Evolutionary conservation across 1,140 invertebrate species (phyloP).

Genomic region (Eurosta solidaginis): DNA sequence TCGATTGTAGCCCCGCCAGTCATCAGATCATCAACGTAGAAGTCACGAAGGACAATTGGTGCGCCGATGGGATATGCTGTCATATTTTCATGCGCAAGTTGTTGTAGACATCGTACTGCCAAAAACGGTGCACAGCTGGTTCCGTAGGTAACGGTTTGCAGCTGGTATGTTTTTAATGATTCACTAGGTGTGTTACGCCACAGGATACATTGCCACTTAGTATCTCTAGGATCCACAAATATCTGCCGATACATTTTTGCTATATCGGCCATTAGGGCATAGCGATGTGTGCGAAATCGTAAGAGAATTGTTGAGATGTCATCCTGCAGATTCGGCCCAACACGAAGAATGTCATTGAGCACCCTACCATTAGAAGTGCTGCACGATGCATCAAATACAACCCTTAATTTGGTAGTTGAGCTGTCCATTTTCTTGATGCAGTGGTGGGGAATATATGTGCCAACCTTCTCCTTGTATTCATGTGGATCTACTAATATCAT

Average conservation of each 20-base stretch:
- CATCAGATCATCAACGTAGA: no score
- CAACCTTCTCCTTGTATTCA: conserved; percentile 14
- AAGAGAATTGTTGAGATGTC: conserved; percentile 39
- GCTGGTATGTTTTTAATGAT: no score
- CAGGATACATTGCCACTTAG: no score
- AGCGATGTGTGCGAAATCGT: conserved; percentile 51
- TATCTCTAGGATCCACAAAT: conserved; percentile 31
- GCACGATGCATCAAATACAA: background rate
- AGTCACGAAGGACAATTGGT: no score
- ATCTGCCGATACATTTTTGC: conserved; percentile 59
- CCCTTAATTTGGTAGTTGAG: conserved; percentile 39
- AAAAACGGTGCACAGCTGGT: no score
- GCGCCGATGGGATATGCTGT: no score
- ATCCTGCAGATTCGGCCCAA: background rate
- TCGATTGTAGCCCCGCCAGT: no score
- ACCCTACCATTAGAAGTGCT: background rate
- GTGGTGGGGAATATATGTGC: conserved; percentile 56
- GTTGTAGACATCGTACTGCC: no score
- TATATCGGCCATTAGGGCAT: no score
- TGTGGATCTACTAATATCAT: conserved; percentile 39
- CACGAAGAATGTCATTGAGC: background rate
- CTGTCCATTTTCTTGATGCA: conserved; percentile 50
- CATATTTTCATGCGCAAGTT: no score
- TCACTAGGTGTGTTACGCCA: no score
- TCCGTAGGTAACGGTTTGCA: no score